Percentiles rank a stretch among this genome's conserved stretches.
phyloP scores from a whole-genome alignment of 2,888 invertebrate species.

The Philaethria dido region DNA sequence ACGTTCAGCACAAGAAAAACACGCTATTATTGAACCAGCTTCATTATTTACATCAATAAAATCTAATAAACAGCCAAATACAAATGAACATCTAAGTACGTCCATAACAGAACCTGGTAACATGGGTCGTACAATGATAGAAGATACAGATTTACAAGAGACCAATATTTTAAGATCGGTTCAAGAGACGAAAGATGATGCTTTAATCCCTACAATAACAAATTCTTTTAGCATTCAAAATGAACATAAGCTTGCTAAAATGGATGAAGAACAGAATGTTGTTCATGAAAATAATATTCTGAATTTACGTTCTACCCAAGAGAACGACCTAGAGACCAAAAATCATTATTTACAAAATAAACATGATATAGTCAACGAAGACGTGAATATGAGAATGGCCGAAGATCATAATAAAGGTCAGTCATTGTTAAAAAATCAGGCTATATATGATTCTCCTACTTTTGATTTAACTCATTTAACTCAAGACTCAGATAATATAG shows the following conservation, averaged over 20 bases:
- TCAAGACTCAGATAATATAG: not conserved
- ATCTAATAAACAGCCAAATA: not conserved
- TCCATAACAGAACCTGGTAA: not conserved
- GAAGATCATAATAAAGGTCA: slow-evolving; percentile 23
- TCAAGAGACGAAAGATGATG: not conserved
- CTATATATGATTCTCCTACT: not conserved
- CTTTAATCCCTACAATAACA: not conserved
- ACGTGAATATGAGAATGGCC: slow-evolving; percentile 15
- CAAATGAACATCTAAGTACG: not conserved
- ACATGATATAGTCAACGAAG: slow-evolving; percentile 1
- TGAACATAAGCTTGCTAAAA: slow-evolving; percentile 3
- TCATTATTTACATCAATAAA: not conserved
- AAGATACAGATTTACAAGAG: not conserved
- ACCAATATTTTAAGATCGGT: not conserved
- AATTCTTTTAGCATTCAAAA: not conserved
- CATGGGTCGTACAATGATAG: not conserved
- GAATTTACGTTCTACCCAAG: slow-evolving; percentile 16
- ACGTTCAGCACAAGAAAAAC: slow-evolving; percentile 4
- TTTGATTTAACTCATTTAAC: slow-evolving; percentile 4
- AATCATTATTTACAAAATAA: slow-evolving; percentile 20
- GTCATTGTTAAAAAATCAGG: slow-evolving; percentile 3
- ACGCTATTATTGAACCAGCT: not conserved
- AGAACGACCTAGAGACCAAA: slow-evolving; percentile 25
- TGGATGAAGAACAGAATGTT: not conserved
- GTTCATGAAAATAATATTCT: not conserved